Evolutionary conservation across 2,113 vertebrate species (phyloP).

Genomic region (Rhinopithecus roxellana): DNA sequence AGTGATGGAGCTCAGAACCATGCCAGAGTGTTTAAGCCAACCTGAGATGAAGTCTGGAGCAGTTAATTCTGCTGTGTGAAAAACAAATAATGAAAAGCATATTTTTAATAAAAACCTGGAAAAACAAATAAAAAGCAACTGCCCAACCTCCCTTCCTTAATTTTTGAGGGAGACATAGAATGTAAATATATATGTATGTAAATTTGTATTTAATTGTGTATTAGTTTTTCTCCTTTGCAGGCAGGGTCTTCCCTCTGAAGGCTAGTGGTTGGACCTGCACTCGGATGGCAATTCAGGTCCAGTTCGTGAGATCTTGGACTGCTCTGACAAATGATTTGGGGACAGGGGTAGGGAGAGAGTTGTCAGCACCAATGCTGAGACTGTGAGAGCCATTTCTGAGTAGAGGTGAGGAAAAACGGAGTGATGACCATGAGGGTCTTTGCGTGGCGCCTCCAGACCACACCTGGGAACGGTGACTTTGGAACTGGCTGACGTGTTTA

Average conservation of each 20-base stretch:
- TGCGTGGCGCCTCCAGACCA: background rate
- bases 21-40: background rate
- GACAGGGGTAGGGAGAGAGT: background rate
- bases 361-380: background rate
- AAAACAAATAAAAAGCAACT: background rate
- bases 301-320: background rate
- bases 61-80: background rate
- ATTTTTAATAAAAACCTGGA: background rate
- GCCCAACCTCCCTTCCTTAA: background rate
- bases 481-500: constrained; percentile 51
- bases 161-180: background rate
- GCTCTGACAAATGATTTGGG: background rate
- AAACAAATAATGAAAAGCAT: background rate
- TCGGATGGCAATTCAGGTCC: background rate
- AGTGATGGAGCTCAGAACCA: background rate
- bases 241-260: background rate
- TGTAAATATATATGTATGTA: background rate
- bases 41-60: background rate
- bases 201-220: background rate
- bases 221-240: background rate
- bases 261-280: background rate
- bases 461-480: constrained; percentile 33
- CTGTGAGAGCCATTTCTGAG: background rate
- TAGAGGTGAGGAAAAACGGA: background rate
- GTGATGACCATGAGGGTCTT: accelerated